phyloP scores from a whole-genome alignment of 2,113 vertebrate species.

The Tretioscincus oriximinensis region DNA sequence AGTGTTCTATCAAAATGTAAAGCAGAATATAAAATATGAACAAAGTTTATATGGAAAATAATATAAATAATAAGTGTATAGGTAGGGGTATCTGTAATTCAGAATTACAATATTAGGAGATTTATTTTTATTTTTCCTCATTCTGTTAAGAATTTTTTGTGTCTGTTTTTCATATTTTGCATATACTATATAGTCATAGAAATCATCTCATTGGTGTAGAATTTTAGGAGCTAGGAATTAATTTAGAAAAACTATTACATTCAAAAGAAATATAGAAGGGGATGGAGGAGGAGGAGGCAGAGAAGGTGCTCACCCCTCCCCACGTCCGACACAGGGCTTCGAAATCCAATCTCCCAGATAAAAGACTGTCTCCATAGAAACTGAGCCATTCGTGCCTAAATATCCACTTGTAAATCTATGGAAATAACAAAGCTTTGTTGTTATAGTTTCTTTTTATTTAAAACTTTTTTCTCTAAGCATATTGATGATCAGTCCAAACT shows the following conservation, averaged over 20 bases:
- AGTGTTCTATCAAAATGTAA: too few relatives aligned
- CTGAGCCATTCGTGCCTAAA: too few relatives aligned
- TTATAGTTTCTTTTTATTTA: neutral
- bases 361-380: too few relatives aligned
- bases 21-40: too few relatives aligned
- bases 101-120: neutral
- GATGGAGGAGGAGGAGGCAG: too few relatives aligned
- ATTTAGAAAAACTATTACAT: neutral
- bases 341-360: too few relatives aligned
- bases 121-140: neutral
- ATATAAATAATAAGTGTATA: too few relatives aligned
- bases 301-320: too few relatives aligned
- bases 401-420: neutral
- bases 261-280: too few relatives aligned
- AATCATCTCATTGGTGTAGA: neutral
- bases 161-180: neutral
- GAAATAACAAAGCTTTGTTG: neutral
- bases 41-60: too few relatives aligned
- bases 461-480: neutral
- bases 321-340: too few relatives aligned
- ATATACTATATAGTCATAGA: neutral
- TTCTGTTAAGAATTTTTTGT: neutral
- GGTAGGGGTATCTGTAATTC: neutral
- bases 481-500: neutral
- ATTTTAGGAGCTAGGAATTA: neutral